phyloP scores from a whole-genome alignment of 1,140 invertebrate genomes.

The Ruditapes philippinarum region DNA sequence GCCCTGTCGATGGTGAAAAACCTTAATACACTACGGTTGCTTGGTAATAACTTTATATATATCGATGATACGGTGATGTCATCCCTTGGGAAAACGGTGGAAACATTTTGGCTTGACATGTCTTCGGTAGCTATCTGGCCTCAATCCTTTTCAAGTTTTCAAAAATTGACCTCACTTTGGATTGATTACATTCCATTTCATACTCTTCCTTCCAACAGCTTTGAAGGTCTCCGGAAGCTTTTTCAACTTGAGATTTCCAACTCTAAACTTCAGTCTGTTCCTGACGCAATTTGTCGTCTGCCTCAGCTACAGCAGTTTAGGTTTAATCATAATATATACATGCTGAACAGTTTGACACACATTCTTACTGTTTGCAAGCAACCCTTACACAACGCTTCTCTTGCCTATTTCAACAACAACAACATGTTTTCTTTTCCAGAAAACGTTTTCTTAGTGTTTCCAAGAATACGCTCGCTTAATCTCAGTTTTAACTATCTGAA shows the following conservation, averaged over 20 bases:
- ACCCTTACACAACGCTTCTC: not conserved
- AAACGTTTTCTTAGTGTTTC: slow-evolving; percentile 34
- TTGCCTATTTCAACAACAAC: slow-evolving; percentile 25
- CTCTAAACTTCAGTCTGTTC: slow-evolving; percentile 28
- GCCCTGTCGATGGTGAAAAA: slow-evolving; percentile 1
- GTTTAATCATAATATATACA: slow-evolving; percentile 17
- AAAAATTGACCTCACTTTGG: not conserved
- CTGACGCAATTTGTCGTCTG: slow-evolving; percentile 12
- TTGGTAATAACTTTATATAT: not conserved
- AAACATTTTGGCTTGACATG: slow-evolving; percentile 32
- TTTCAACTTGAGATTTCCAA: slow-evolving; percentile 1
- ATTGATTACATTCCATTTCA: slow-evolving; percentile 6
- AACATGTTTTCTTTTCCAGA: slow-evolving; percentile 36
- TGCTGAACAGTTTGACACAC: not conserved
- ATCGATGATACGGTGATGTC: not conserved
- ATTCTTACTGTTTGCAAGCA: not conserved
- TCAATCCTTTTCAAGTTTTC: not conserved
- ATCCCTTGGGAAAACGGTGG: not conserved
- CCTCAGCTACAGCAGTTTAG: not conserved
- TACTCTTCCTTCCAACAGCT: not conserved
- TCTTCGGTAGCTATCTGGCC: slow-evolving; percentile 29
- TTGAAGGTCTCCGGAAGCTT: not conserved
- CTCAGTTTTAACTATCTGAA: slow-evolving; percentile 1
- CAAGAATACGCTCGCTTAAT: not conserved
- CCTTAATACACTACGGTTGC: not conserved